Evolutionary conservation across 2,113 vertebrate genomes (phyloP), one percentile per base, ranked within the genome.

Genomic region (Psilopsiagon aurifrons): DNA sequence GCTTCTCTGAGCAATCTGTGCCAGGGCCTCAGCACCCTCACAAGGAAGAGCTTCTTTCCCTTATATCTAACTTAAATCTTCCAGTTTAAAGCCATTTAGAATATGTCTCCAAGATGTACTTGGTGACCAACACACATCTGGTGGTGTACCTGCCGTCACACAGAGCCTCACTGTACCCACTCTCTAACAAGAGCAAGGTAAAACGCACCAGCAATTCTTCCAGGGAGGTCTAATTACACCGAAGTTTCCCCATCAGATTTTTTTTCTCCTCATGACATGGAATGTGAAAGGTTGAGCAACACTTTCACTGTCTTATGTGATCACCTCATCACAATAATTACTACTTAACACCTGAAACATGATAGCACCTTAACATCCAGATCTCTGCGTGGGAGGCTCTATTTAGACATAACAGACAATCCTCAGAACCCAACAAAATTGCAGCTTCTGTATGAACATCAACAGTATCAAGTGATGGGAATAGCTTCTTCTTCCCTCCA

Each of bases 401-500:
- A n/a, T 80, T 92, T 60, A 94, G 90, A 81, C 78, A 55, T 66
- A 95, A 86, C 82, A 94, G 77, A 88, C 54, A 80, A 84, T 44
- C 78, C 77, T 31, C 90, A 82, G 63, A 91, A 60, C 29, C 54
- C 79, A 70, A 68, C 78, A 55, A 87, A 92, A 91, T 23, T 62
- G 37, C 71, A 83, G 88, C 79, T 70, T 70, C 76, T 59, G 5
- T 5, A 60, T 7, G 70, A 95, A 92, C 57, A 92, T 85, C 87
- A 95, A 75, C 86, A 91, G 77, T 67, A 91, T 83, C 92, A 77
- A 90, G 47, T 83, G 46, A 93, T 78, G 76, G 85, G 78, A 94
- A 97, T 10, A 70, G 64, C 86, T 93, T 81, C 17, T 8, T 55
- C 80, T 75, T 78, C 73, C 55, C 69, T 88, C 66, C 76, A 78